These are phyloP conservation scores for Synanthedon myopaeformis DNA, from an alignment of 2,888 invertebrate genomes.

Conservation along the genomic window DNA sequence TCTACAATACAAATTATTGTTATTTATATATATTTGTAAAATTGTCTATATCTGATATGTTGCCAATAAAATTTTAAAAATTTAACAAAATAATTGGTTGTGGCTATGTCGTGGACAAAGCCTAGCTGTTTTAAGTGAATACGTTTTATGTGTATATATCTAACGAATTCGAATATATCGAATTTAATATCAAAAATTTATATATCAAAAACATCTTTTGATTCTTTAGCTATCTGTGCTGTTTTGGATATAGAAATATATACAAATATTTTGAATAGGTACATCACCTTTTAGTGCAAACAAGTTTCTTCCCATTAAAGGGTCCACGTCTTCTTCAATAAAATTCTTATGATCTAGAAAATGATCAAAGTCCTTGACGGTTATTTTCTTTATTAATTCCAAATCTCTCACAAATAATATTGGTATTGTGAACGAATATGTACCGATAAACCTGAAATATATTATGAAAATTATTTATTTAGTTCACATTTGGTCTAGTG, in stretches of 20 bases:
- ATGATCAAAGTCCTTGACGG: slow-evolving; percentile 62
- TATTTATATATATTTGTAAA: no score
- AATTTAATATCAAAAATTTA: no score
- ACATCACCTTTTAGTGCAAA: slow-evolving; percentile 44
- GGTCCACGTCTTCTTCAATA: slow-evolving; percentile 36
- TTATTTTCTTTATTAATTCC: slow-evolving; percentile 51
- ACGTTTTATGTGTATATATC: no score
- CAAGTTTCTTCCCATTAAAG: slow-evolving; percentile 55
- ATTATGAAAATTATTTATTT: no score
- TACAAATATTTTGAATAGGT: no score
- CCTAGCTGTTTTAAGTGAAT: no score
- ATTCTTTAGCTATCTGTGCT: no score
- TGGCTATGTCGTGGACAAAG: no score
- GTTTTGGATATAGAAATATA: not conserved
- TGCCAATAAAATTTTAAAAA: not conserved
- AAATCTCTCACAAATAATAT: slow-evolving; percentile 43
- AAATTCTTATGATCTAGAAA: slow-evolving; percentile 50
- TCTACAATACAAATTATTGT: no score
- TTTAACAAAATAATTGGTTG: not conserved
- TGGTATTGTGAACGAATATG: slow-evolving; percentile 42
- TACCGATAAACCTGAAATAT: slow-evolving; percentile 30
- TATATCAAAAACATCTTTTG: no score
- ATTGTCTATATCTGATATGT: not conserved
- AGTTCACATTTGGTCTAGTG: no score
- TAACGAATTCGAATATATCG: no score